Conservation (phyloP, 2,797 vertebrate species). For the Epinephelus malabaricus region DNA sequence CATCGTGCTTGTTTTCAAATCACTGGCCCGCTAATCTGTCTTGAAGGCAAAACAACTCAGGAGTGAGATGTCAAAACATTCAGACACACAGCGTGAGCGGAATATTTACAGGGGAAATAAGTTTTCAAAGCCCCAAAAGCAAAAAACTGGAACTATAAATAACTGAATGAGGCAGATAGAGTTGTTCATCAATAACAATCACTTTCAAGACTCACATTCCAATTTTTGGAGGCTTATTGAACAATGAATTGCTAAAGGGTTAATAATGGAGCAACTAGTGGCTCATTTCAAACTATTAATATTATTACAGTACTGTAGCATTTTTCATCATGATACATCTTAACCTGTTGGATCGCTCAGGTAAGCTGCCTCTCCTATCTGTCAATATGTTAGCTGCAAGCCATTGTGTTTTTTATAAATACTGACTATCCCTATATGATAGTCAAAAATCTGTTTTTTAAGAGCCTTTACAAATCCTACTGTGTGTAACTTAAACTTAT, state of each 20-base stretch:
- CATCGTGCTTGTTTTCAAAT: slow-evolving; percentile 52
- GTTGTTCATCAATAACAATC: slow-evolving; percentile 21
- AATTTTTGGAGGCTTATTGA: background rate
- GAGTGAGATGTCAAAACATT: slow-evolving; percentile 59
- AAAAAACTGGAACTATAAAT: slow-evolving; percentile 38
- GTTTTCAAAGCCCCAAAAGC: slow-evolving; percentile 31
- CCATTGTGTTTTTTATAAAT: too few species aligned
- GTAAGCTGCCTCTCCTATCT: background rate
- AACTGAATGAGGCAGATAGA: background rate
- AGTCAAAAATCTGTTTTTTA: background rate
- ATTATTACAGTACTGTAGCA: background rate
- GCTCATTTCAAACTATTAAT: background rate
- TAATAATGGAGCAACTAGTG: background rate
- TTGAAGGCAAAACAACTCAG: slow-evolving; percentile 61
- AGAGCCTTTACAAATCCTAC: too few species aligned
- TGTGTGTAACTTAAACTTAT: too few species aligned
- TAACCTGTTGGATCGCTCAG: slow-evolving; percentile 5
- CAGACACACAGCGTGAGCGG: slow-evolving; percentile 48
- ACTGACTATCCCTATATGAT: background rate
- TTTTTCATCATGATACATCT: background rate
- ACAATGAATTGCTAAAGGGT: background rate
- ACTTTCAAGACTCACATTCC: slow-evolving; percentile 14
- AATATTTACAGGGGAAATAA: slow-evolving; percentile 53
- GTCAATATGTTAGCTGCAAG: too few species aligned
- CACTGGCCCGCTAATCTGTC: slow-evolving; percentile 55